Evolutionary conservation across 2,797 vertebrate species (phyloP), one percentile per base, ranked within the genome.

Genomic region (Masticophis lateralis): DNA sequence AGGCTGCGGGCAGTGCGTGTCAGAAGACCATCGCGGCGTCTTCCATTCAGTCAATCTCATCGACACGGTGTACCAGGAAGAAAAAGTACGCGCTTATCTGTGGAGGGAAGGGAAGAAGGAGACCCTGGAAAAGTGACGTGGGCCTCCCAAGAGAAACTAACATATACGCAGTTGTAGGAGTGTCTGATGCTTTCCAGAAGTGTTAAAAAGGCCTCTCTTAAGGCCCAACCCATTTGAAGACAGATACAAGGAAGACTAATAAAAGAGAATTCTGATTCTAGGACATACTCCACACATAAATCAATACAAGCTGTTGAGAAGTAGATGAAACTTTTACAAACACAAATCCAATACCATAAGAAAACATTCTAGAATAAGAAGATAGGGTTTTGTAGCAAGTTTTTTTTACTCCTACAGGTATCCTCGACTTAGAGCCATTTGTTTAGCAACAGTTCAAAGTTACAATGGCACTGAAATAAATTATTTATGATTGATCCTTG

Each of bases 1-100:
- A 0, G 97, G 97, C 0, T 97, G 97, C 92, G 97, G 97, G 51
- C 97, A 95, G 90, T 97, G 97, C 88, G 94, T 97, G 8, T 97
- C 97, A 0, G 95, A 97, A 92, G 95, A 96, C 59, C 97, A 97
- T 86, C 96, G 94, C 0, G 97, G 97, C 69, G 93, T 97, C 93
- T 97, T 97, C 94, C 97, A 98, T 92, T 95, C 96, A 11, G 96
- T 98, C 94, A 97, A 97, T 94, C 97, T 97, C 61, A 92, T 97
- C 0, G 97, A 97, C 89, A 94, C 96, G 0, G 94, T 97, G 32
- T 97, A 97, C 94, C 97, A 97, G 96, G 97, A 97, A 74, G 97
- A 98, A 55, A 97, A 97, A 79, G 97, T 97, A 93, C 96, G 96
- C 25, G 20, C 20, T 10, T 16, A 18, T 7, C 63, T 0, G 1